These are phyloP conservation scores for Enteromius paludinosus DNA, from an alignment of 2,797 vertebrate genomes.

Conservation along the genomic window DNA sequence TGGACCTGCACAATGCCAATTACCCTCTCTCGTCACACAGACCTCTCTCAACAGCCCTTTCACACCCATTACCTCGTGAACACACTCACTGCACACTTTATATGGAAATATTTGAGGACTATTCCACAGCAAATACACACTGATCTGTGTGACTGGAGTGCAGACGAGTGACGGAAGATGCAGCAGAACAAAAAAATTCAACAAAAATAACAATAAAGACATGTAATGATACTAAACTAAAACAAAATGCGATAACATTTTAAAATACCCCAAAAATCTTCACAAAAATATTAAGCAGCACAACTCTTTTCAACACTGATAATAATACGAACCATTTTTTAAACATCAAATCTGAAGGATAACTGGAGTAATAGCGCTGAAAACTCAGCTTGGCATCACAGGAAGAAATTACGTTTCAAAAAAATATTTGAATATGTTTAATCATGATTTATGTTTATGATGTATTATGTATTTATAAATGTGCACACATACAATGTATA, in stretches of 20 bases:
- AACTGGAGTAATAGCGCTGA: neutral
- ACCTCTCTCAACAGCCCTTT: slow-evolving; percentile 62
- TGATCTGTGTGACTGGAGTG: slow-evolving; percentile 17
- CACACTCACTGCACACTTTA: slow-evolving; percentile 8
- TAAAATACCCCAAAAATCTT: neutral
- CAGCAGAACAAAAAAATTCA: neutral
- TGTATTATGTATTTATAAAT: too few species aligned
- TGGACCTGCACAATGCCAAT: slow-evolving; percentile 51
- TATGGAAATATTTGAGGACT: neutral
- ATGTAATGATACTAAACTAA: neutral
- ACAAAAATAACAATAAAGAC: neutral
- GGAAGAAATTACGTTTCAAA: neutral
- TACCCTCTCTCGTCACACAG: slow-evolving; percentile 46
- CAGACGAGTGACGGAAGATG: slow-evolving; percentile 29
- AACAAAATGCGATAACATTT: neutral
- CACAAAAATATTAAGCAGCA: neutral
- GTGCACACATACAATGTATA: too few species aligned
- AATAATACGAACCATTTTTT: neutral
- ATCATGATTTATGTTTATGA: too few species aligned
- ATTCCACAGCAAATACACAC: neutral
- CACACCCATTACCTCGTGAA: slow-evolving; percentile 28
- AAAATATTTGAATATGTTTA: neutral
- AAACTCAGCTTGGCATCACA: neutral
- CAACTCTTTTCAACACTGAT: neutral
- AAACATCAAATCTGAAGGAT: neutral